Evolutionary conservation across 2,113 vertebrate species (phyloP).

Genomic region (Vimba vimba): DNA sequence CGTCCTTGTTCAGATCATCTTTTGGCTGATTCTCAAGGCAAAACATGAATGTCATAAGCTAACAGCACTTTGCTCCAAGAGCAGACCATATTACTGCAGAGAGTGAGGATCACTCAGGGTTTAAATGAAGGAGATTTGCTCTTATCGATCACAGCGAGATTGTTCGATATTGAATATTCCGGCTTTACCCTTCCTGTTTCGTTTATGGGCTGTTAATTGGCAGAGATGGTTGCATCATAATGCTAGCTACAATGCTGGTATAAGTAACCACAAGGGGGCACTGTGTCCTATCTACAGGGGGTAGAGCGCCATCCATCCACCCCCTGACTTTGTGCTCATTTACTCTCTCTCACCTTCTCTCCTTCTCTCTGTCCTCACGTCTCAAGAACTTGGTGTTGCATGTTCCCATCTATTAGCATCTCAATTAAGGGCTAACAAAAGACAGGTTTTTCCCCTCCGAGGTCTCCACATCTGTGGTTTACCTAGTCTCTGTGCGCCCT

Average conservation of each 20-base stretch:
- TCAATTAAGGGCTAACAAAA: constrained; percentile 58
- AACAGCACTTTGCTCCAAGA: background rate
- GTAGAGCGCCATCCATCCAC: background rate
- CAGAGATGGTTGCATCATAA: background rate
- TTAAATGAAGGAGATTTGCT: constrained; percentile 39
- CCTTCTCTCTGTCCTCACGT: constrained; percentile 36
- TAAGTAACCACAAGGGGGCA: constrained; percentile 51
- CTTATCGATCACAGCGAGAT: background rate
- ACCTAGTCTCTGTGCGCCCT: constrained; percentile 44
- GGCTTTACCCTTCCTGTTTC: background rate
- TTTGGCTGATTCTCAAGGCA: background rate
- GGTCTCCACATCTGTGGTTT: constrained; percentile 42
- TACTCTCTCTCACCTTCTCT: constrained; percentile 35
- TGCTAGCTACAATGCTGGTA: background rate
- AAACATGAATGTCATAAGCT: background rate
- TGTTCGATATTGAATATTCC: constrained; percentile 12
- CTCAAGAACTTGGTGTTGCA: constrained; percentile 48
- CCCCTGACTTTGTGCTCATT: constrained; percentile 12
- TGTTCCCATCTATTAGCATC: constrained; percentile 60
- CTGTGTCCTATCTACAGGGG: constrained; percentile 36
- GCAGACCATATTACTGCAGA: background rate
- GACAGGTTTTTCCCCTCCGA: constrained; percentile 57
- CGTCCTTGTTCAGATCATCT: background rate
- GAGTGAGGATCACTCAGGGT: constrained; percentile 2
- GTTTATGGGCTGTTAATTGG: background rate